Evolutionary conservation across 2,797 vertebrate species (phyloP).

Genomic region (Falco columbarius): DNA sequence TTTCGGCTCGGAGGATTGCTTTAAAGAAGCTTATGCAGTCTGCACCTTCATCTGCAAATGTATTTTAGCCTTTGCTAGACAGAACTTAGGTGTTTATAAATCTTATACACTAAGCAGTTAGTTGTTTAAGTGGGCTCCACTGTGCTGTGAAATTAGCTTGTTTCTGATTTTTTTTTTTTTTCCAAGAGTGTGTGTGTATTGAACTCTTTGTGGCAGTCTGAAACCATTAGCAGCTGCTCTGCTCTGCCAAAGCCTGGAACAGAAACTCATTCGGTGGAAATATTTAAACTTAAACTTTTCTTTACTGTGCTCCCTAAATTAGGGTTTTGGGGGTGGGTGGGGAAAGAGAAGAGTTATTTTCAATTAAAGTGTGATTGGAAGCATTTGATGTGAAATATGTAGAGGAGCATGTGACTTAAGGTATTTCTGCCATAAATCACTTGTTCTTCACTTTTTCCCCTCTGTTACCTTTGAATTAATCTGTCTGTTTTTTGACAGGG

Average conservation of each 20-base stretch:
- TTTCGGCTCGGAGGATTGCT: background rate
- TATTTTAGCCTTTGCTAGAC: background rate
- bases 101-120: slow-evolving; percentile 11
- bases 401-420: background rate
- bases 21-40: background rate
- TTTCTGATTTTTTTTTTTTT: slow-evolving; percentile 43
- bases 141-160: slow-evolving; percentile 72
- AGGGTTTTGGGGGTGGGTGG: background rate
- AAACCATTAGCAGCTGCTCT: slow-evolving; percentile 58
- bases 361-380: slow-evolving; percentile 5
- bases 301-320: background rate
- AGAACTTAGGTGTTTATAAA: slow-evolving; percentile 59
- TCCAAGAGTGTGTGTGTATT: background rate
- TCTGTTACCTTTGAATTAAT: slow-evolving; percentile 18
- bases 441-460: background rate
- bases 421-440: slow-evolving; percentile 28
- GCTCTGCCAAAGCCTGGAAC: slow-evolving; percentile 24
- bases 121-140: slow-evolving; percentile 64
- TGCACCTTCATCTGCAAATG: background rate
- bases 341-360: background rate
- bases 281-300: background rate
- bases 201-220: slow-evolving; percentile 62
- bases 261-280: slow-evolving; percentile 30
- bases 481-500: slow-evolving; percentile 30
- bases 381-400: background rate